Base-by-base conservation (phyloP, 2,888 invertebrate genomes). In the Aphidius colemani region DNA sequence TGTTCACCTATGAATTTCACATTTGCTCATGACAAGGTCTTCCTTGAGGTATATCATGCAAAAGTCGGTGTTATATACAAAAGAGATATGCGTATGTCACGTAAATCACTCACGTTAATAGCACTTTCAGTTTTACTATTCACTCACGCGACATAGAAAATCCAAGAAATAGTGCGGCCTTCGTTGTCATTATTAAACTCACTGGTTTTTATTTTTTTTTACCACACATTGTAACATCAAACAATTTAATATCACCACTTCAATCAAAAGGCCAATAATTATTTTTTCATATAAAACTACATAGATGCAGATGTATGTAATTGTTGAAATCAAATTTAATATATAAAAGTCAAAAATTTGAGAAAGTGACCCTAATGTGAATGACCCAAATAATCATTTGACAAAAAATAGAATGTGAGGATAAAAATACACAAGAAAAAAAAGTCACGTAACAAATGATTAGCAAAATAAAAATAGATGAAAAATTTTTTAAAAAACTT, bases 361-460 rank as follows among this genome's bases (percentile, higher is more conserved):
- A 57, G 56, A 57, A 56, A 48, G 61, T 68, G 67, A 61, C 67
- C 69, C 65, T 66, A 68, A 68, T 68, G 67, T 49, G 66, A 55
- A 48, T 65, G 67, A 62, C 68, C 69, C 60, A 18, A 66, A 70
- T 70, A 40, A 57, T 46, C 56, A n/a, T 8, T 18, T 45, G n/a
- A 55, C 48, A 13, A 60, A 45, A 60, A 60, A 60, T 60, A 60
- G 10, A 51, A 41, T 13, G 7, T 30, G n/a, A 41, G 53, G 41
- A 43, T 40, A 53, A 53, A 53, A 53, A 61, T 48, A 55, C 40
- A 41, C 41, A 18, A 11, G 11, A 11, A 8, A 11, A 7, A 5
- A 53, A 53, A 7, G 6, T 53, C 45, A 39, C 44, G 46, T 62
- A 40, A 57, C 51, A 45, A 57, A 45, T 62, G 56, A 57, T 62